A percentile compares a stretch with the other conserved stretches of the same genome.
phyloP scores from a whole-genome alignment of 2,797 vertebrate species.

The Australoheros facetus region DNA sequence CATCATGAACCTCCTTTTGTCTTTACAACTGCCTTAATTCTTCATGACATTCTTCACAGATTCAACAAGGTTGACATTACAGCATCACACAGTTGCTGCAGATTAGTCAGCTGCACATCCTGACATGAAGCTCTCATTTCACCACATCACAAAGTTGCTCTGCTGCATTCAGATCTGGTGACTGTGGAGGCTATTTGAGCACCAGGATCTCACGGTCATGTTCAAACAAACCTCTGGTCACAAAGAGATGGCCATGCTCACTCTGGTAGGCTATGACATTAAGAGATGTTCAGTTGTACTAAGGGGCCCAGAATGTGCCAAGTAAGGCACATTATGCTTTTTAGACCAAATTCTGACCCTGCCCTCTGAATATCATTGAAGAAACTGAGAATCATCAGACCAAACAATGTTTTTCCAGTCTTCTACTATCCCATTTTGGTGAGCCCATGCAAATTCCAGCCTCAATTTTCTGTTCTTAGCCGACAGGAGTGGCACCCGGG shows the following conservation, averaged over 20 bases:
- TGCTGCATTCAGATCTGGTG: neutral
- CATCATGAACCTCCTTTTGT: neutral
- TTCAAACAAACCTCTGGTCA: neutral
- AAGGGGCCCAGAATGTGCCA: neutral
- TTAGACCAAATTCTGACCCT: neutral
- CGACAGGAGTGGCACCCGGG: neutral
- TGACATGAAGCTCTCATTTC: no score
- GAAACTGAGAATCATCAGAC: neutral
- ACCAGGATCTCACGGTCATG: neutral
- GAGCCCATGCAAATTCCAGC: neutral
- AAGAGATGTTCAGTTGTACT: neutral
- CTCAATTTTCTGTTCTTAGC: neutral
- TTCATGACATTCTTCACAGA: neutral
- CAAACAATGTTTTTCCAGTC: neutral
- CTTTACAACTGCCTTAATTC: neutral
- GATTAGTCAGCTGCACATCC: no score
- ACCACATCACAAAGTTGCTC: neutral
- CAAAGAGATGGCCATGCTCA: neutral
- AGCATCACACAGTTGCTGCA: neutral
- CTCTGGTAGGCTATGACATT: no score
- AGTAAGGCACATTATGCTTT: no score
- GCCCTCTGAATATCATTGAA: neutral
- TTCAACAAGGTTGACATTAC: neutral
- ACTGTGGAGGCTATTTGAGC: neutral
- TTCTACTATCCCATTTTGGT: neutral